phyloP scores from a whole-genome alignment of 1,140 invertebrate species.

The Caenorhabditis briggsae region DNA sequence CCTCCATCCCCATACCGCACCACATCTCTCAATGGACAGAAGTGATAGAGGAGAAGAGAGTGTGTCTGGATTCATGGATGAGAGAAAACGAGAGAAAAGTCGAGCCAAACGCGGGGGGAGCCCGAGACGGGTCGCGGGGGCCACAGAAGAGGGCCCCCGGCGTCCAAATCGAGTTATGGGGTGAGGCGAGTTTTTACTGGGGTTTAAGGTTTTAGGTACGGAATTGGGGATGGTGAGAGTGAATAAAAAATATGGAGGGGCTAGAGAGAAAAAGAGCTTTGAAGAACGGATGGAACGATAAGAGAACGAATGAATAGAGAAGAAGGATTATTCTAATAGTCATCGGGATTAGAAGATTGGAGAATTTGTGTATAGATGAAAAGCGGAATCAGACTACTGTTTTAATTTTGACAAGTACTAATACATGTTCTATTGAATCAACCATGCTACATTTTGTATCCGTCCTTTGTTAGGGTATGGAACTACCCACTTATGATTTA shows the following conservation, averaged over 20 bases:
- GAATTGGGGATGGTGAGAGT: neutral
- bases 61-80: too few relatives aligned
- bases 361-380: too few relatives aligned
- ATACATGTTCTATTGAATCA: too few relatives aligned
- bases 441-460: too few relatives aligned
- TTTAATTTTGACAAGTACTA: too few relatives aligned
- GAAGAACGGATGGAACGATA: neutral
- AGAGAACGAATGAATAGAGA: too few relatives aligned
- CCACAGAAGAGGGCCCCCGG: neutral
- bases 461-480: too few relatives aligned
- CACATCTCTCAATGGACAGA: neutral
- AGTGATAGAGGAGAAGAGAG: neutral
- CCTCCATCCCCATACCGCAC: neutral
- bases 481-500: too few relatives aligned
- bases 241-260: neutral
- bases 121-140: neutral
- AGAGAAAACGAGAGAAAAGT: neutral
- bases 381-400: too few relatives aligned
- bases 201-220: slow-evolving; percentile 18
- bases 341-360: too few relatives aligned
- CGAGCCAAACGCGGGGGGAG: neutral
- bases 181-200: slow-evolving; percentile 10
- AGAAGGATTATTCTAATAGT: too few relatives aligned
- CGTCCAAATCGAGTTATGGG: slow-evolving; percentile 49
- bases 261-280: neutral